These are phyloP conservation scores for Corapipo altera DNA, from an alignment of 2,113 vertebrate genomes.

Conservation along the genomic window DNA sequence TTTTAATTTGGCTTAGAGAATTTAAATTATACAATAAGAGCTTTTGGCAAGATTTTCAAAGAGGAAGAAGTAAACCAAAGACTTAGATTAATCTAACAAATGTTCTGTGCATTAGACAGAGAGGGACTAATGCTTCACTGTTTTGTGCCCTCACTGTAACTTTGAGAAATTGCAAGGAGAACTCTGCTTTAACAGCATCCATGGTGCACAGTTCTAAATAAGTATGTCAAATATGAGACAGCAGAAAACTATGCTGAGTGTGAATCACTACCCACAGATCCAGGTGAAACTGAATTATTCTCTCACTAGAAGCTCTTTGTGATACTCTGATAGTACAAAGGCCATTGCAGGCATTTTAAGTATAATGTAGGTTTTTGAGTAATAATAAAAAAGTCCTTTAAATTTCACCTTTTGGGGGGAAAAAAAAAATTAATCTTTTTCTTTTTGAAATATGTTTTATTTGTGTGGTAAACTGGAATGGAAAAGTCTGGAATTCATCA, in stretches of 20 bases:
- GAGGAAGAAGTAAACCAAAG: background rate
- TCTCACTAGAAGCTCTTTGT: background rate
- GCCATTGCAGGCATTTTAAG: background rate
- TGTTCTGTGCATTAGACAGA: background rate
- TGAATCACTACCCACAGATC: background rate
- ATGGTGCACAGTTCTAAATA: background rate
- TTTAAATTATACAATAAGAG: constrained; percentile 20
- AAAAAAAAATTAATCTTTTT: background rate
- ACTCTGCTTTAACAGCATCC: background rate
- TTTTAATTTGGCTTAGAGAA: constrained; percentile 24
- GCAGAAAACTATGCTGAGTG: background rate
- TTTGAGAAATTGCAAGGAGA: background rate
- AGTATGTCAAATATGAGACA: background rate
- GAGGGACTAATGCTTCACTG: background rate
- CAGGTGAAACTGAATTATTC: background rate
- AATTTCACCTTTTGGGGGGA: background rate
- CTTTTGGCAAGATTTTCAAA: constrained; percentile 22
- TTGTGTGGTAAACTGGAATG: background rate
- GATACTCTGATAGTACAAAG: background rate
- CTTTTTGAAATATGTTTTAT: background rate
- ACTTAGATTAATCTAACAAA: background rate
- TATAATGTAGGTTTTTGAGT: background rate
- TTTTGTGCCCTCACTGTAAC: background rate
- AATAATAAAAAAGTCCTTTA: background rate
- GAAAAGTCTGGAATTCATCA: background rate